Percentiles rank a stretch among this genome's conserved stretches.
These are phyloP conservation scores for Neomorphus geoffroyi DNA, from an alignment of 2,797 vertebrate species.

Conservation along the genomic window DNA sequence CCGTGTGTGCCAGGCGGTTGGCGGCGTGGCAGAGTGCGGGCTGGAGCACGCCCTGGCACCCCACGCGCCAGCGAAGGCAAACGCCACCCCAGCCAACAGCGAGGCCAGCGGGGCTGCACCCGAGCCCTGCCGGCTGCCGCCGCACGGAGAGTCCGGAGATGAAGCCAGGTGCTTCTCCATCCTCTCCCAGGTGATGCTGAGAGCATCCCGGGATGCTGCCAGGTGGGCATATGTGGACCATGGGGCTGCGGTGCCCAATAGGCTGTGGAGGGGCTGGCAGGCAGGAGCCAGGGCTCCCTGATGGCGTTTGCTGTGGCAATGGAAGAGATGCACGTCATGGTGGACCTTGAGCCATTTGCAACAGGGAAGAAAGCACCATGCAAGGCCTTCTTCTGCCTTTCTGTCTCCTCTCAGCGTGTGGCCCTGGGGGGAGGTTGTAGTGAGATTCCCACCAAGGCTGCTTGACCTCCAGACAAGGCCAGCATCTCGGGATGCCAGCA, in stretches of 20 bases:
- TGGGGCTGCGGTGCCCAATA: accelerated
- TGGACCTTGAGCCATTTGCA: background rate
- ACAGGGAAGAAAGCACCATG: background rate
- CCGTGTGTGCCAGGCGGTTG: background rate
- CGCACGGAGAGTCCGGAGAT: background rate
- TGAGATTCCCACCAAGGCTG: background rate
- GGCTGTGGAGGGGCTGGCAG: background rate
- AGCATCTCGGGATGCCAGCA: accelerated
- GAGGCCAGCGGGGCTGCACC: accelerated
- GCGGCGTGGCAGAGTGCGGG: background rate
- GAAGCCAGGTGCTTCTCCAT: background rate
- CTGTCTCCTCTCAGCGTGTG: background rate
- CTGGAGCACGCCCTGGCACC: background rate
- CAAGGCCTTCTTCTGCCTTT: background rate
- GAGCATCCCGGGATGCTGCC: background rate
- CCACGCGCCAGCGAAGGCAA: background rate
- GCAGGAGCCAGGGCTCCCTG: background rate
- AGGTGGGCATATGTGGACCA: accelerated
- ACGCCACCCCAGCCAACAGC: accelerated
- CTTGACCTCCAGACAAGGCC: background rate
- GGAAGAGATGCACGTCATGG: background rate
- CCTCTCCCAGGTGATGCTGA: accelerated
- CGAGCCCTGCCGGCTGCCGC: background rate
- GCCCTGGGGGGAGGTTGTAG: background rate
- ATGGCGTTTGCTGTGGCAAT: background rate